A percentile compares a stretch with the other conserved stretches of the same genome.
Conservation (phyloP, 2,113 vertebrate species). For the Triplophysa rosa region DNA sequence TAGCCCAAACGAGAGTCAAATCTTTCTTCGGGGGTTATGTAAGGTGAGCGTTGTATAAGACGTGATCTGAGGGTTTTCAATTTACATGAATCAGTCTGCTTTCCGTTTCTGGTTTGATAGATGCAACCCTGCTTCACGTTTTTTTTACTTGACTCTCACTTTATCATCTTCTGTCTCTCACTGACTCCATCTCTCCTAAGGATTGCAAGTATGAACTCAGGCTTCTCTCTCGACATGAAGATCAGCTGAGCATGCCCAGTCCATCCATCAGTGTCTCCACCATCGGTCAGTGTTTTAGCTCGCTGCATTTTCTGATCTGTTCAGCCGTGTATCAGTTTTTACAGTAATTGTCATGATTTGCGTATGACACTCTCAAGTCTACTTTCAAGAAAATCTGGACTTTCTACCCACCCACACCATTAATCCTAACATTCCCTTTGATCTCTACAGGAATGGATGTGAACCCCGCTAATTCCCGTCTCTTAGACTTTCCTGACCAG, state of each 20-base stretch:
- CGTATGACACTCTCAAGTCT: too few relatives aligned
- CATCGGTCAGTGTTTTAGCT: slow-evolving; percentile 73
- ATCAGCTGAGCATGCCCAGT: slow-evolving; percentile 89
- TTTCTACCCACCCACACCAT: too few relatives aligned
- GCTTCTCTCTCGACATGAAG: slow-evolving; percentile 85
- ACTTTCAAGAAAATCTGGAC: too few relatives aligned
- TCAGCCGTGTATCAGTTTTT: too few relatives aligned
- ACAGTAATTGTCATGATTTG: too few relatives aligned
- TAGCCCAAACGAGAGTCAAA: slow-evolving; percentile 73
- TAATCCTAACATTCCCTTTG: not conserved
- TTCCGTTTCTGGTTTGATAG: slow-evolving; percentile 22
- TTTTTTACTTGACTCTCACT: not conserved
- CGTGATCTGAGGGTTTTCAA: slow-evolving; percentile 1
- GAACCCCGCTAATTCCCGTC: slow-evolving; percentile 78
- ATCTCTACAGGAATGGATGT: slow-evolving; percentile 79
- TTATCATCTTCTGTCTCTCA: slow-evolving; percentile 8
- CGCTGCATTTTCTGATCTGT: not conserved
- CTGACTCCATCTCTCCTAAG: slow-evolving; percentile 64
- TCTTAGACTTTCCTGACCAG: slow-evolving; percentile 78
- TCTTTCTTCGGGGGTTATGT: slow-evolving; percentile 84
- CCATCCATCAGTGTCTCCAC: slow-evolving; percentile 91
- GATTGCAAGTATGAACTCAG: slow-evolving; percentile 89
- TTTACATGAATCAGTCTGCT: not conserved
- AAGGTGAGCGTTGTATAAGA: slow-evolving; percentile 75
- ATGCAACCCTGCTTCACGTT: not conserved